phyloP scores from a whole-genome alignment of 1,140 invertebrate genomes.

The Pteromalus puparum region DNA sequence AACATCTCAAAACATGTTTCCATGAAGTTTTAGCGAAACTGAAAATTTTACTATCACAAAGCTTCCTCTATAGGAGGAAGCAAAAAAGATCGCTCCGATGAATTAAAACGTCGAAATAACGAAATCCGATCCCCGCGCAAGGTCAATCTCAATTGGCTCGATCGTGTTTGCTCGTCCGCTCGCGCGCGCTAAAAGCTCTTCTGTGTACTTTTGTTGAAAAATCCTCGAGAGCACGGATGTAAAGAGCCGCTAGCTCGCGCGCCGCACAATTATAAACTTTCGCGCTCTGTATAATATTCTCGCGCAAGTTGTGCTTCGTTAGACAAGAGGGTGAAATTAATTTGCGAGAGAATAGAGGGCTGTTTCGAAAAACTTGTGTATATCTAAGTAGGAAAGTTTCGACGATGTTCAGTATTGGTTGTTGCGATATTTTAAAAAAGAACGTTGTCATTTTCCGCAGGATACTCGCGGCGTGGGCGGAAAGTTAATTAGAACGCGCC shows the following conservation, averaged over 20 bases:
- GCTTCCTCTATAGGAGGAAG: too few relatives aligned
- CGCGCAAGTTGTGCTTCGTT: not conserved
- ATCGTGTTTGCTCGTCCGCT: not conserved
- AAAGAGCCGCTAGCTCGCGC: too few relatives aligned
- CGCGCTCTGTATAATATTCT: not conserved
- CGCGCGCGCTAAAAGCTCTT: not conserved
- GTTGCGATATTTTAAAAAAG: too few relatives aligned
- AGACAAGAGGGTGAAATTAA: not conserved
- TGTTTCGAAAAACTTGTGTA: too few relatives aligned
- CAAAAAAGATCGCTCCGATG: not conserved
- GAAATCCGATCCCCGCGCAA: not conserved
- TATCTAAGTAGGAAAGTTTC: too few relatives aligned
- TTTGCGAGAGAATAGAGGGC: not conserved
- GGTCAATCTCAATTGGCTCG: not conserved
- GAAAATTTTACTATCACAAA: too few relatives aligned
- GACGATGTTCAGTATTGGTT: too few relatives aligned
- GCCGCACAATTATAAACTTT: not conserved
- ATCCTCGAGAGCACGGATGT: not conserved
- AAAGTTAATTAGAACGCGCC: too few relatives aligned
- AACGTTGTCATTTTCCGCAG: too few relatives aligned
- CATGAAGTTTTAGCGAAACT: too few relatives aligned
- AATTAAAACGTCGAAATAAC: constrained; percentile 7
- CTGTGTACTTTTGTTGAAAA: not conserved
- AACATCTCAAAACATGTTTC: too few relatives aligned
- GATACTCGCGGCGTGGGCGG: too few relatives aligned